Base-by-base conservation (phyloP, 2,888 invertebrate species). In the Andrena bicolor region DNA sequence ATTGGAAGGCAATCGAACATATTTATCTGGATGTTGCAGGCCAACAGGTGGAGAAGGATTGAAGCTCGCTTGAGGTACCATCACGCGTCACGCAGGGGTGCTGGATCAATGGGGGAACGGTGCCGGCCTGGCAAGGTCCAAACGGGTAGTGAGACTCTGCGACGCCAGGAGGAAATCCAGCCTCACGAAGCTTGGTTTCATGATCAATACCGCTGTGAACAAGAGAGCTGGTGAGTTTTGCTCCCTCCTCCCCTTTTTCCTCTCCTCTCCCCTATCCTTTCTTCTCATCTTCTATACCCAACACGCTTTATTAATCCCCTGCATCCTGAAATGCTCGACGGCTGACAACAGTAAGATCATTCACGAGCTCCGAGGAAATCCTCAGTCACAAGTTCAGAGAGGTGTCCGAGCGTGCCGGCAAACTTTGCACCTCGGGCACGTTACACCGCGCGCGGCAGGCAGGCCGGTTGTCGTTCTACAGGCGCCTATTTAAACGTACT, bases 111-210 rank as follows among this genome's bases (percentile, higher is more conserved):
- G 93, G 94, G 93, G 93, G 88, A 90, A 90, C 89, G 89, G 90
- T 41, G 86, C 91, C 76, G 88, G 92, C 80, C 81, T 91, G 90
- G 89, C 90, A 83, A 89, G 90, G 82, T 77, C 92, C 88, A 94
- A 93, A 90, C 93, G 93, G 90, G 93, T 94, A 93, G 93, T 94
- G 91, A 94, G 94, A 84, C 94, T 94, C 60, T 94, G 94, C 81
- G 92, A 93, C 87, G 94, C 96, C 92, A 95, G 95, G 93, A 95
- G 96, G 83, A 96, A 96, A 91, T 95, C 96, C 84, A 96, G 96
- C 93, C 95, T 96, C 92, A 95, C 96, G 74, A 95, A 95, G 93
- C 95, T 96, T 84, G 95, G 96, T 56, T 95, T 95, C 88, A 96
- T 96, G 94, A 94, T 96, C 87, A 96, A 96, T 90, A 95, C 95